Conservation (phyloP, 2,797 vertebrate genomes). For the Helicolenus hilgendorfi region DNA sequence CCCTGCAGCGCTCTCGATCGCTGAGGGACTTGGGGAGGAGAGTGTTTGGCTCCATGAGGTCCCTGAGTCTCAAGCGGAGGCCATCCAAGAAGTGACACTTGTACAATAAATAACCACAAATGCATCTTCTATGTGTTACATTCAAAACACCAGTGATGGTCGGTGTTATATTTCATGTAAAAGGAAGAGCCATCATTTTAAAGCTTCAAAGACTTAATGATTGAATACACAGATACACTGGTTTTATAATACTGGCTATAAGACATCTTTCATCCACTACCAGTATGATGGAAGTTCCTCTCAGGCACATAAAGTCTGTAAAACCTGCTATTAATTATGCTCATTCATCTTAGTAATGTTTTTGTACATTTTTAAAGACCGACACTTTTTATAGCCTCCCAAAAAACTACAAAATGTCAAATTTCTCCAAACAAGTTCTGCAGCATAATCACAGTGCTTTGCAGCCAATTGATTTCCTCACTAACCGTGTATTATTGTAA, state of each 20-base stretch:
- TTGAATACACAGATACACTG: conserved; percentile 1
- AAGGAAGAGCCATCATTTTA: conserved; percentile 42
- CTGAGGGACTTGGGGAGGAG: conserved; percentile 91
- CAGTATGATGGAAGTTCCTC: conserved; percentile 36
- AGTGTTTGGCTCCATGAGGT: conserved; percentile 91
- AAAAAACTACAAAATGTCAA: not conserved
- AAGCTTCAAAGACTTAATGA: conserved; percentile 27
- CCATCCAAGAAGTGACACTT: conserved; percentile 87
- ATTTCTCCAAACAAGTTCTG: not conserved
- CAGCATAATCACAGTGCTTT: not conserved
- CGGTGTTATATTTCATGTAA: conserved; percentile 60
- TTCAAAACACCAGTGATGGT: conserved; percentile 42
- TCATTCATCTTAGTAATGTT: conserved; percentile 33
- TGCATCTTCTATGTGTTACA: conserved; percentile 28
- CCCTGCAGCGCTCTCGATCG: conserved; percentile 90
- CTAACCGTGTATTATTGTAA: not conserved
- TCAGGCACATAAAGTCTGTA: conserved; percentile 59
- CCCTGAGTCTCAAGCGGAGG: conserved; percentile 89
- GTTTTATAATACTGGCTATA: conserved; percentile 5
- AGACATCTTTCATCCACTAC: conserved; percentile 22
- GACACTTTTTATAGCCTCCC: conserved; percentile 38
- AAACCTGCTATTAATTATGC: conserved; percentile 5
- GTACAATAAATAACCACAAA: conserved; percentile 43
- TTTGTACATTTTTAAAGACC: conserved; percentile 40
- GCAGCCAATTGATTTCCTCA: not conserved